Base-by-base conservation (phyloP, 2,888 invertebrate genomes). In the Conomelus anceps region DNA sequence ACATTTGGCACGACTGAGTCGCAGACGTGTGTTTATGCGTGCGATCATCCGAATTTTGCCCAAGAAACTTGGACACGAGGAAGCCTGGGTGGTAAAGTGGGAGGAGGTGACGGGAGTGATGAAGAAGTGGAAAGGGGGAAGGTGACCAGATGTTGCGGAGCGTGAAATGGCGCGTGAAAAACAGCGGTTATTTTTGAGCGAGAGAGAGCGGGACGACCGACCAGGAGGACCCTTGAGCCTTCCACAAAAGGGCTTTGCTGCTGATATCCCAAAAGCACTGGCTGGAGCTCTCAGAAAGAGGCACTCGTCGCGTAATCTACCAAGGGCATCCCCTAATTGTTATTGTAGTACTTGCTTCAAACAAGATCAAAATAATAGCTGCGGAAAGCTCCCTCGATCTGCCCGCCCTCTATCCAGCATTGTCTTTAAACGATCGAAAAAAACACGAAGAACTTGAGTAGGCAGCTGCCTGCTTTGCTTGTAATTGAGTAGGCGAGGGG, bases 151-250 rank as follows among this genome's bases (percentile, higher is more conserved):
- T 86, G 86, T 22, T 86, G 86, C 86, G 24, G 85, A 23, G 86
- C 24, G 86, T 86, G 86, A 86, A 86, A 86, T 86, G 86, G 86
- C 22, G 86, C 86, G 86, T 86, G 24, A 86, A 86, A 86, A 29
- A 29, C 85, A 24, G 85, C 86, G 86, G 86, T 86, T 86, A 86
- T 86, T 86, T 86, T 86, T 86, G 20, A 86, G 86, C n/a, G 26
- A 63, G 63, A n/a, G 63, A n/a, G 63, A 63, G 63, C 1, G 63
- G n/a, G 63, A n/a, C 3, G n/a, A 63, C 63, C 63, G 20, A 63
- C 29, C 22, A 29, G 85, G 86, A 86, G 86, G 86, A 86, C 86
- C 26, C 86, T 86, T 63, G 63, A 63, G n/a, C 63, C 63, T n/a
- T n/a, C 63, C 63, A n/a, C 63, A 63, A 63, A 63, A n/a, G 63